These are phyloP conservation scores for Taxidea taxus DNA, from an alignment of 2,113 vertebrate species.

Conservation along the genomic window DNA sequence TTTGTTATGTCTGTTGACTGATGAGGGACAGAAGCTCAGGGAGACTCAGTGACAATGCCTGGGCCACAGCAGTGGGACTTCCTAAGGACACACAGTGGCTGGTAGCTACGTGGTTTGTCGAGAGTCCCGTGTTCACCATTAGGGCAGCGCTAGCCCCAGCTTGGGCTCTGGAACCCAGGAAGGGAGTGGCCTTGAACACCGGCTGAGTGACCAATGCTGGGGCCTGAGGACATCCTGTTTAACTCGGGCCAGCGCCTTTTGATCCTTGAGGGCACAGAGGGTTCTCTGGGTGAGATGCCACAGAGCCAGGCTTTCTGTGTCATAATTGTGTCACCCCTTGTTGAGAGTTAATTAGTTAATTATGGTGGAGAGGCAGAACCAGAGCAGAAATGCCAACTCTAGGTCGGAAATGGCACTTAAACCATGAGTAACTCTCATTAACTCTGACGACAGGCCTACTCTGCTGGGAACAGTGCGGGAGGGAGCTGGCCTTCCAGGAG, in stretches of 20 bases:
- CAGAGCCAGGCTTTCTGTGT: constrained; percentile 15
- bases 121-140: background rate
- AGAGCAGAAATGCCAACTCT: constrained; percentile 51
- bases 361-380: constrained; percentile 46
- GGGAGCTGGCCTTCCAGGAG: background rate
- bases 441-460: constrained; percentile 2
- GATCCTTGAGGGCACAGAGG: background rate
- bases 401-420: constrained; percentile 48
- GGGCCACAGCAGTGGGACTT: background rate
- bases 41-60: background rate
- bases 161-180: background rate
- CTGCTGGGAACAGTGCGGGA: background rate
- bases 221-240: background rate
- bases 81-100: background rate
- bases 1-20: background rate
- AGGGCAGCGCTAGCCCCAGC: background rate
- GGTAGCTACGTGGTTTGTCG: background rate
- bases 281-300: background rate
- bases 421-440: constrained; percentile 63
- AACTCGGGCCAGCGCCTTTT: background rate
- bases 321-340: constrained; percentile 54
- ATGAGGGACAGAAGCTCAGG: background rate
- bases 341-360: constrained; percentile 67
- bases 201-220: background rate
- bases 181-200: background rate